These are phyloP conservation scores for Grantiella picta DNA, from an alignment of 2,113 vertebrate species.

Conservation along the genomic window DNA sequence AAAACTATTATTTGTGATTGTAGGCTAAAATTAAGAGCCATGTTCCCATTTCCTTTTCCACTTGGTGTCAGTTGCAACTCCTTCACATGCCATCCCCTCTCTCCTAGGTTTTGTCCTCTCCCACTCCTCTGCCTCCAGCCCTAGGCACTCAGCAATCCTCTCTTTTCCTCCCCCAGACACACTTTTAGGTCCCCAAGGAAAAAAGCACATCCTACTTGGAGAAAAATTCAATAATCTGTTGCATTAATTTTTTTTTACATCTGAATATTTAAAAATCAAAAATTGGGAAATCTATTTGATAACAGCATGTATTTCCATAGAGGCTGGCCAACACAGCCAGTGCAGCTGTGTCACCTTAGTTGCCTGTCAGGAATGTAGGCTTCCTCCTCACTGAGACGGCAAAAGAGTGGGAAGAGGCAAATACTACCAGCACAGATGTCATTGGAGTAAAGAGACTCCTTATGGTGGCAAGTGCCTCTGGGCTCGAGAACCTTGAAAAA, in stretches of 20 bases:
- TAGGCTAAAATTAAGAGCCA: background rate
- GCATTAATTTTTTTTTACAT: fast-evolving
- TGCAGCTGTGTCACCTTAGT: background rate
- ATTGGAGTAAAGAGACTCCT: background rate
- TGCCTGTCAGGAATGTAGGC: fast-evolving
- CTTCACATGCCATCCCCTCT: background rate
- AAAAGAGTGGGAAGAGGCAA: background rate
- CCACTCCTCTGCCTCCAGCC: background rate
- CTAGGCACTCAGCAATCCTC: fast-evolving
- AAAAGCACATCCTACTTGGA: background rate
- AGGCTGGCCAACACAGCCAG: background rate
- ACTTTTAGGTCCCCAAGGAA: background rate
- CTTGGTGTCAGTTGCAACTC: background rate
- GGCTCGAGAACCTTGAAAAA: background rate
- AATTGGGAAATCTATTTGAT: background rate
- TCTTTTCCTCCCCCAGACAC: background rate
- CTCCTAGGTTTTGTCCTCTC: background rate
- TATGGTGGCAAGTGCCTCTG: background rate
- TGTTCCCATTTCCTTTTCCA: background rate
- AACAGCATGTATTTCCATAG: background rate
- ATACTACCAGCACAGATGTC: background rate
- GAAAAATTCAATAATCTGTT: background rate
- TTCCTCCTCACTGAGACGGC: fast-evolving
- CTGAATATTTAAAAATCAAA: background rate
- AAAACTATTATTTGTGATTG: background rate